Base-by-base conservation (phyloP, 2,113 vertebrate genomes). In the Tachuris rubrigastra region DNA sequence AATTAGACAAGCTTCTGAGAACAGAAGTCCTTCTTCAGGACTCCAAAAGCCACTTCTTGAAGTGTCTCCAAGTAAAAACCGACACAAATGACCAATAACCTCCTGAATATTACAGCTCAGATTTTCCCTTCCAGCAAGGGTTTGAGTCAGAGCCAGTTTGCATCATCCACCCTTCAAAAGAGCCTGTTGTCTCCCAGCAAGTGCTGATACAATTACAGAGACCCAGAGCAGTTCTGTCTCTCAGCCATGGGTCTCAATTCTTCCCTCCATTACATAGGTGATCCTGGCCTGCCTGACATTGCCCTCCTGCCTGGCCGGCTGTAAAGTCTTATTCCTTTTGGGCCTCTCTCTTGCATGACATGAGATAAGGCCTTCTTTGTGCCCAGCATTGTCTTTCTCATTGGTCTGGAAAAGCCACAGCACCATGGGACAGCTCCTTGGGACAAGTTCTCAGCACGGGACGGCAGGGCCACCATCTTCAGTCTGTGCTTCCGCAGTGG, bases 251-350 rank as follows among this genome's bases (percentile, higher is more conserved):
- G 19, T 85, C n/a, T 68, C 56, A 35, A 12, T 46, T 72, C 37
- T 20, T 73, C 25, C 8, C 10, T 25, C 6, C 1, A 1, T 42
- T 35, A 63, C 0, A 0, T 5, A 35, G 17, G 35, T 67, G 22
- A 19, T 80, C 58, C 68, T 93, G 47, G 30, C 25, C 49, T 62
- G 56, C 55, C 69, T 90, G 47, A 24, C 9, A 6, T 9, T 3
- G 2, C 4, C 17, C 42, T 67, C 14, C 56, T 59, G 12, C 58
- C n/a, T 69, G 56, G 6, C 62, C 78, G 49, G 12, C 50, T 63
- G 5, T 23, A 42, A 74, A 15, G 10, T 31, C 10, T 53, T 58
- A 13, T 1, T 90, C n/a, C 25, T 65, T 79, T 63, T 2, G 3
- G 30, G 37, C 10, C 37, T 89, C 25, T 16, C 7, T 24, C 2